A percentile compares a stretch with the other conserved stretches of the same genome.
Conservation (phyloP, 2,797 vertebrate species). For the Pygocentrus nattereri region DNA sequence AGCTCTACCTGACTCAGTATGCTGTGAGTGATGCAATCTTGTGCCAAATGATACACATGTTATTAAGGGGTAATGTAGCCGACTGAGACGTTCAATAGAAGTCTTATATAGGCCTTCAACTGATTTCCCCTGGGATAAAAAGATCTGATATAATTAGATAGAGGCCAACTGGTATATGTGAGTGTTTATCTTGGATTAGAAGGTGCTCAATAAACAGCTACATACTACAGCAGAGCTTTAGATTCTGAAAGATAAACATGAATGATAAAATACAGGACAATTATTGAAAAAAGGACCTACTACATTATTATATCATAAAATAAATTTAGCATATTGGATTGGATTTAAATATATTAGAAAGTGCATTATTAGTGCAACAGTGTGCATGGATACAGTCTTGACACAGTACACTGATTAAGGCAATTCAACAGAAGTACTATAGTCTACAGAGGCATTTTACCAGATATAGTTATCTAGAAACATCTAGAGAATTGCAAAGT, state of each 20-base stretch:
- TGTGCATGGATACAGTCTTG: too few species aligned
- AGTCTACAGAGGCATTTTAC: background rate
- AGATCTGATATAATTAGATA: background rate
- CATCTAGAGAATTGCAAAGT: background rate
- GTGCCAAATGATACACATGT: background rate
- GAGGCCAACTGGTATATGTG: background rate
- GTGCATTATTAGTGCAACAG: too few species aligned
- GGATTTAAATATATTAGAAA: too few species aligned
- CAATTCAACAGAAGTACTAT: background rate
- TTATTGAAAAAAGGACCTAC: background rate
- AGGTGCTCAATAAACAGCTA: slow-evolving; percentile 2
- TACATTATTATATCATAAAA: background rate
- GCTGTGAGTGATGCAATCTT: background rate
- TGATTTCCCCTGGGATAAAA: slow-evolving; percentile 1
- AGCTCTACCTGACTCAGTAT: background rate
- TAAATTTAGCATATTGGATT: background rate
- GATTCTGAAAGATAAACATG: background rate
- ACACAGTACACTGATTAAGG: background rate
- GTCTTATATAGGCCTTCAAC: background rate
- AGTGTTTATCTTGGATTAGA: background rate
- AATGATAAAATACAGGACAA: background rate
- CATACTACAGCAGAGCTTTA: background rate
- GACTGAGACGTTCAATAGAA: background rate
- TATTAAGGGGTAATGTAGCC: background rate
- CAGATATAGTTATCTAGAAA: background rate